Conservation (phyloP, 2,888 invertebrate species). For the Netelia virgata region DNA sequence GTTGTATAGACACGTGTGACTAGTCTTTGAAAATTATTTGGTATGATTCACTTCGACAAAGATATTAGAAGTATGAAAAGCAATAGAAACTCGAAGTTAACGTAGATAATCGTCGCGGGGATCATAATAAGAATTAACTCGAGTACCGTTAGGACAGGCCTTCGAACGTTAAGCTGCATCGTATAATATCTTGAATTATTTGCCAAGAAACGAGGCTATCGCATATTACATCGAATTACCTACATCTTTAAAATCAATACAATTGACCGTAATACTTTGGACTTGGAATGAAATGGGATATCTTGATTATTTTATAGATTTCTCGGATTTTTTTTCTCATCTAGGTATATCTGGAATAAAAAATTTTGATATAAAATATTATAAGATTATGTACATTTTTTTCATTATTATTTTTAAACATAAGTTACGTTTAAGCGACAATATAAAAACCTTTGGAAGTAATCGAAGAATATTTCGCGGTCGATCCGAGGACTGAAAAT, state of each 20-base stretch:
- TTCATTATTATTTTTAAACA: background rate
- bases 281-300: background rate
- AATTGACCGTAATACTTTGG: constrained; percentile 1
- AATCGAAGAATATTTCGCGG: no score
- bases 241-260: constrained; percentile 20
- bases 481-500: no score
- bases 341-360: background rate
- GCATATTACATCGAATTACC: constrained; percentile 34
- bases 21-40: constrained; percentile 32
- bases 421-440: no score
- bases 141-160: constrained; percentile 10
- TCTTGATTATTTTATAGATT: background rate
- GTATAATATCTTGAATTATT: constrained; percentile 6
- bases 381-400: background rate
- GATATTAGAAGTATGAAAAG: background rate
- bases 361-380: background rate
- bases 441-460: no score
- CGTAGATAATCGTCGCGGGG: constrained; percentile 3
- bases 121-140: constrained; percentile 31
- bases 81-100: background rate
- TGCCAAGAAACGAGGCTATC: constrained; percentile 55
- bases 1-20: background rate
- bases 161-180: constrained; percentile 24
- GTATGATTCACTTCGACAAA: constrained; percentile 46
- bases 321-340: background rate